Percentiles rank a stretch among this genome's conserved stretches.
Evolutionary conservation across 2,888 invertebrate genomes (phyloP).

Genomic region (Mactromeris polynyma): DNA sequence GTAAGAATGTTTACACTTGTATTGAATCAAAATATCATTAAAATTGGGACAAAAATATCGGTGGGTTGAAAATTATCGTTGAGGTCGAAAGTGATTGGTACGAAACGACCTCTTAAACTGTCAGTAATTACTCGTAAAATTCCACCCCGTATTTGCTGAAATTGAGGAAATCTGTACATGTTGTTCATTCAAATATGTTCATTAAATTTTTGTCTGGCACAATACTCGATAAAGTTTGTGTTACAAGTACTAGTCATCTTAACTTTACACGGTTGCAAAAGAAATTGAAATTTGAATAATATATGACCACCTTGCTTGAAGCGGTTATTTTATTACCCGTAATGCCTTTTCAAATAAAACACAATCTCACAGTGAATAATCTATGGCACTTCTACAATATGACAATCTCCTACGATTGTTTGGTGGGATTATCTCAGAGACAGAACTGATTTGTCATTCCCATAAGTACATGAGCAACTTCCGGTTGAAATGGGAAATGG

Average conservation of each 20-base stretch:
- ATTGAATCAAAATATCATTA: constrained; percentile 32
- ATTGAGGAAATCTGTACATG: not conserved
- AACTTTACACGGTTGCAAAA: not conserved
- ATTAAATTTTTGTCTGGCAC: not conserved
- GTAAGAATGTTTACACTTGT: constrained; percentile 43
- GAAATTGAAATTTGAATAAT: not conserved
- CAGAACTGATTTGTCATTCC: not conserved
- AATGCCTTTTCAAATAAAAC: constrained; percentile 10
- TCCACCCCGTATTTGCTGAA: not conserved
- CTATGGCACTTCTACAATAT: not conserved
- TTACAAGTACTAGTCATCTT: not conserved
- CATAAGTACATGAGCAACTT: not conserved
- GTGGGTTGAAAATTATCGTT: not conserved
- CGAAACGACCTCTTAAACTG: constrained; percentile 1
- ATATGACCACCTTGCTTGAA: not conserved
- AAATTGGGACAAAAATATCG: not conserved
- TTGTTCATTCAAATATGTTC: not conserved
- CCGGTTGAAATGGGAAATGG: not conserved
- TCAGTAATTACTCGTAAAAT: not conserved
- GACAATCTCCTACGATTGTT: not conserved
- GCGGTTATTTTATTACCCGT: constrained; percentile 9
- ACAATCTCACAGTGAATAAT: not conserved
- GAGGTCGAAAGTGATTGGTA: constrained; percentile 13
- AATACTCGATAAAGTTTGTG: not conserved
- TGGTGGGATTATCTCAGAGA: not conserved